Evolutionary conservation across 2,888 invertebrate genomes (phyloP).

Genomic region (Ophraella communa): DNA sequence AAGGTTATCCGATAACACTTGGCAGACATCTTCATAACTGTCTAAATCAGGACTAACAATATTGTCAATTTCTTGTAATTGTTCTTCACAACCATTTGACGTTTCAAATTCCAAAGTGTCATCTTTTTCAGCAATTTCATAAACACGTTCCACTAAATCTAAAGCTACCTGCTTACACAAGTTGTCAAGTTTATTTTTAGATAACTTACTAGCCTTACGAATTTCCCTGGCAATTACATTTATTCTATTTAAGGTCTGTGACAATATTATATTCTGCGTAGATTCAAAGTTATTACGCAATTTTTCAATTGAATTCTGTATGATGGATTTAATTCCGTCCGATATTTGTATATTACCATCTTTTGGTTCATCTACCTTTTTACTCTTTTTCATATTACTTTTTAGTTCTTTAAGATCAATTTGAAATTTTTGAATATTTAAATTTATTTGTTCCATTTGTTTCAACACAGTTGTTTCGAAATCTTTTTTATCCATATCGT

Average conservation of each 20-base stretch:
- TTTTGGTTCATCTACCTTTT: background rate
- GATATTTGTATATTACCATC: background rate
- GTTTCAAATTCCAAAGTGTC: background rate
- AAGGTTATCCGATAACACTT: constrained; percentile 21
- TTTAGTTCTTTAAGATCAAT: background rate
- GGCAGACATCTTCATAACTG: constrained; percentile 22
- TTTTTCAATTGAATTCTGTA: constrained; percentile 12
- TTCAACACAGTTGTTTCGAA: constrained; percentile 3
- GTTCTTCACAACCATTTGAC: background rate
- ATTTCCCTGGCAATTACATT: constrained; percentile 21
- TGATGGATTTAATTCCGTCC: constrained; percentile 11
- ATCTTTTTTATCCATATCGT: background rate
- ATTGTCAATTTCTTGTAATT: background rate
- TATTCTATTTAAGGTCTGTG: constrained; percentile 6
- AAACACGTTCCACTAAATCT: constrained; percentile 14
- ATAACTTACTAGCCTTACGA: background rate
- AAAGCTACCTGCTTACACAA: constrained; percentile 17
- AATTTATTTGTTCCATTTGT: constrained; percentile 22
- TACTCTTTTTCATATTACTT: background rate
- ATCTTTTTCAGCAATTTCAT: background rate
- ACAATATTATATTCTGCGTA: background rate
- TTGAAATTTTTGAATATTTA: constrained; percentile 13
- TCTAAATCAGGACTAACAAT: background rate
- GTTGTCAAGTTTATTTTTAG: constrained; percentile 5
- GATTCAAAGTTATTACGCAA: constrained; percentile 14